phyloP scores from a whole-genome alignment of 2,113 vertebrate species.

The Sylvia atricapilla region DNA sequence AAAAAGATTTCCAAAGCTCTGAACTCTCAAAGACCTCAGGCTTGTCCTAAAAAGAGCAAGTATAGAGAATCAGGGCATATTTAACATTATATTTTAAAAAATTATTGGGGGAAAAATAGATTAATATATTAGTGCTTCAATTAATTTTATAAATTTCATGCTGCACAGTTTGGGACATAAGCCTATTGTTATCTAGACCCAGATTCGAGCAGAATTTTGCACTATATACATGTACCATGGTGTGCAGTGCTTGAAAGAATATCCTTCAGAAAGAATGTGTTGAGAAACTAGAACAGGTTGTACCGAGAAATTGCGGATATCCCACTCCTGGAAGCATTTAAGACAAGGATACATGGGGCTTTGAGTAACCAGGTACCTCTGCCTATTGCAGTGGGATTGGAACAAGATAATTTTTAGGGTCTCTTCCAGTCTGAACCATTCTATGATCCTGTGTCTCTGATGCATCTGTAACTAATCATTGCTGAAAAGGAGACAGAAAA shows the following conservation, averaged over 20 bases:
- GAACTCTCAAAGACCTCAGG: background rate
- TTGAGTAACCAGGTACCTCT: background rate
- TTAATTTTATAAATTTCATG: background rate
- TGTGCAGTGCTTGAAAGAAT: accelerated
- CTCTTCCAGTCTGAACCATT: background rate
- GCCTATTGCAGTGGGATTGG: too few species aligned
- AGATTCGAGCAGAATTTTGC: background rate
- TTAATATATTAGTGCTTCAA: background rate
- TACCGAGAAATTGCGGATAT: background rate
- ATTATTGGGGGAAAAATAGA: background rate
- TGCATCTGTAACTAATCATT: background rate
- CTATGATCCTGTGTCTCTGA: background rate
- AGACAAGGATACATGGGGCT: background rate
- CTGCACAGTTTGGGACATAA: background rate
- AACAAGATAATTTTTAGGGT: background rate
- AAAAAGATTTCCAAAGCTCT: background rate
- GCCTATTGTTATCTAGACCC: background rate
- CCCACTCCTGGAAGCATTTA: background rate
- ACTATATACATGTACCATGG: background rate
- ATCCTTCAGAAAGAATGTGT: accelerated
- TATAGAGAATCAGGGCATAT: background rate
- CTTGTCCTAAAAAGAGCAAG: background rate
- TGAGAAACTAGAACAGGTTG: background rate
- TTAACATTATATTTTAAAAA: background rate
- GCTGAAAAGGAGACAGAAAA: background rate